These are phyloP conservation scores for Entelurus aequoreus DNA, from an alignment of 2,113 vertebrate genomes.

Conservation along the genomic window DNA sequence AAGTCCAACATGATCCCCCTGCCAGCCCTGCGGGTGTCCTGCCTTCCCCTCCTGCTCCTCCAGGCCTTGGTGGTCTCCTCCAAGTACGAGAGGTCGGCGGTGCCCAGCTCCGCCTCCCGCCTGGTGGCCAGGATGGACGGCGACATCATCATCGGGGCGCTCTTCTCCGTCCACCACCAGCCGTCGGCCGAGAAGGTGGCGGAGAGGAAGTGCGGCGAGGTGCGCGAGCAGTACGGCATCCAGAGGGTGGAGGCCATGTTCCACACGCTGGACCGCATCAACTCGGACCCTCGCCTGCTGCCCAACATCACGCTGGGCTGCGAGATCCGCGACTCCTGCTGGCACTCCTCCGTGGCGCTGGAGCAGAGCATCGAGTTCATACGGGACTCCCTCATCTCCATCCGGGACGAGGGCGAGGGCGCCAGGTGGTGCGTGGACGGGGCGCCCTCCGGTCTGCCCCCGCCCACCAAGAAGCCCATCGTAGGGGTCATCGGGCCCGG, in stretches of 20 bases:
- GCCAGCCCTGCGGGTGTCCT: constrained; percentile 68
- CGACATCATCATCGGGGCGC: constrained; percentile 91
- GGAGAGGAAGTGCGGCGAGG: constrained; percentile 89
- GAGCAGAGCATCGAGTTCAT: constrained; percentile 98
- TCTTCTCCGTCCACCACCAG: constrained; percentile 93
- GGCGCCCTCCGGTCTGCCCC: constrained; percentile 68
- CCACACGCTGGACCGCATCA: constrained; percentile 90
- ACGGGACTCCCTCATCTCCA: constrained; percentile 90
- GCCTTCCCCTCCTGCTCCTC: constrained; percentile 74
- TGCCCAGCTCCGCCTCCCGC: constrained; percentile 78
- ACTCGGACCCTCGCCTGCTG: constrained; percentile 80
- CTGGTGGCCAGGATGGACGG: constrained; percentile 93
- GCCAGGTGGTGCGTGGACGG: constrained; percentile 85
- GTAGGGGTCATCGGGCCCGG: constrained; percentile 93
- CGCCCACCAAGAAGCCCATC: constrained; percentile 85
- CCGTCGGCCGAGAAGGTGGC: constrained; percentile 88
- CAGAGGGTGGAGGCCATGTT: constrained; percentile 97
- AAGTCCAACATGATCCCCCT: constrained; percentile 73
- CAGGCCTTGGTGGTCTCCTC: constrained; percentile 71
- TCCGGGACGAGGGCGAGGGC: constrained; percentile 86
- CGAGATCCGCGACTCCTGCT: constrained; percentile 93
- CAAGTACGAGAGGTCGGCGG: constrained; percentile 69
- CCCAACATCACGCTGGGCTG: constrained; percentile 93
- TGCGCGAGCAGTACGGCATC: constrained; percentile 93
- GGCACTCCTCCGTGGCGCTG: constrained; percentile 91